Conservation (phyloP, 1,140 invertebrate species). For the Atopsyche davidsoni region DNA sequence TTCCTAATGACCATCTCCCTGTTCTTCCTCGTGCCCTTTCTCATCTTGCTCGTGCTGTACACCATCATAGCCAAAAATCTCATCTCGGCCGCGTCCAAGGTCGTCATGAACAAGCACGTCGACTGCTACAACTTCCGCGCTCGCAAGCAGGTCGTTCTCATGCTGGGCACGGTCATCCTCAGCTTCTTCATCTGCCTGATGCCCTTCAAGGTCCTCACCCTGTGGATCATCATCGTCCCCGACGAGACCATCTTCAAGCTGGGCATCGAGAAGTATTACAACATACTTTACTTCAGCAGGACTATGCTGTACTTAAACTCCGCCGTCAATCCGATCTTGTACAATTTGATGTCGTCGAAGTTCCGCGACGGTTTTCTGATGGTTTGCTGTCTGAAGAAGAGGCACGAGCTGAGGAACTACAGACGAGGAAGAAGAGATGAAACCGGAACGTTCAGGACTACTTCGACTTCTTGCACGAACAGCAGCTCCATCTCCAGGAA, state of each 20-base stretch:
- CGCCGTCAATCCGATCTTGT: conserved; percentile 75
- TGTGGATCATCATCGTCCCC: conserved; percentile 69
- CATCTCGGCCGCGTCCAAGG: conserved; percentile 55
- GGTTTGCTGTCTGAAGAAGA: conserved; percentile 53
- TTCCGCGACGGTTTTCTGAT: conserved; percentile 69
- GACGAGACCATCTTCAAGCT: conserved; percentile 52
- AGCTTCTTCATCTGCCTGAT: conserved; percentile 83
- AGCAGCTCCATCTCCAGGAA: conserved; percentile 48
- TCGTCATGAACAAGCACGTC: conserved; percentile 53
- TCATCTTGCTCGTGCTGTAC: conserved; percentile 71
- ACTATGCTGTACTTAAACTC: conserved; percentile 85
- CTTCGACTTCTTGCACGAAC: conserved; percentile 51
- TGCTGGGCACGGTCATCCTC: conserved; percentile 77
- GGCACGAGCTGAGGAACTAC: conserved; percentile 33
- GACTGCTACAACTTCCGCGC: conserved; percentile 57
- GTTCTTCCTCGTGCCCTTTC: conserved; percentile 71
- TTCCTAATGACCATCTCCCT: conserved; percentile 64
- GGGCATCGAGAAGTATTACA: conserved; percentile 69
- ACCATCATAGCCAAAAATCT: conserved; percentile 69
- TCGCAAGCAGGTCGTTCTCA: conserved; percentile 67
- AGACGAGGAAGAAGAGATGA: conserved; percentile 35
- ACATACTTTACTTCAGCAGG: conserved; percentile 72
- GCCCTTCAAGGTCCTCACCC: conserved; percentile 74
- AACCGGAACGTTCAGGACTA: conserved; percentile 46
- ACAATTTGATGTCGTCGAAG: conserved; percentile 81